Base-by-base conservation (phyloP, 2,888 invertebrate genomes). In the Agriopis leucophaearia region DNA sequence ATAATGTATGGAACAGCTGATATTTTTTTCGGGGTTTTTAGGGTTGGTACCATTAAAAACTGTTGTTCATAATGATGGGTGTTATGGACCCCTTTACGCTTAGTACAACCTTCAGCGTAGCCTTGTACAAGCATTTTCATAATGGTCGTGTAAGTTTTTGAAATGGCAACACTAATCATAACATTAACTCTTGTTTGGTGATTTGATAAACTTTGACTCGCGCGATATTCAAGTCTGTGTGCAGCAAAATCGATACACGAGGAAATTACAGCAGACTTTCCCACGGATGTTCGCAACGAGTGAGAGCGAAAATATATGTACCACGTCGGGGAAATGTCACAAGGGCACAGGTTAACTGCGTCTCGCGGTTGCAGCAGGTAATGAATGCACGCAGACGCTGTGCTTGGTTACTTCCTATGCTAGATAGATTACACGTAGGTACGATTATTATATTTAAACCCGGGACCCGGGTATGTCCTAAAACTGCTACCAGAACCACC, bases 271-370 rank as follows among this genome's bases (percentile, higher is more conserved):
- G 52, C 48, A 56, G 54, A 77, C 76, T 73, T 81, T 83, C 82
- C 78, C 83, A 85, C 80, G 79, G 60, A 71, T 66, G 60, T 60
- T 60, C 75, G 70, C 61, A 72, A 65, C 63, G 50, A 78, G 77
- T 75, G 74, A 78, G 75, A 75, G 78, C 74, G 74, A 74, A 72
- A 75, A 78, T 76, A 77, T 74, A 80, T 79, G 74, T 73, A 74
- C 69, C 38, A 10, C 38, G 58, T 77, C 72, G 66, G 81, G 50
- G 59, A 71, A 87, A 86, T 86, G 85, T 82, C 86, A 84, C 77
- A 77, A 75, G 81, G 77, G 75, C 81, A 81, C 68, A 81, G 83
- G 83, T 85, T 79, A 83, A 81, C 76, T 76, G 72, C 74, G 74
- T 64, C 73, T 71, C 63, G 75, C 73, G 73, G 74, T 78, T 79